A percentile compares a stretch with the other conserved stretches of the same genome.
Conservation (phyloP, 2,888 invertebrate genomes). For the Timema cristinae region DNA sequence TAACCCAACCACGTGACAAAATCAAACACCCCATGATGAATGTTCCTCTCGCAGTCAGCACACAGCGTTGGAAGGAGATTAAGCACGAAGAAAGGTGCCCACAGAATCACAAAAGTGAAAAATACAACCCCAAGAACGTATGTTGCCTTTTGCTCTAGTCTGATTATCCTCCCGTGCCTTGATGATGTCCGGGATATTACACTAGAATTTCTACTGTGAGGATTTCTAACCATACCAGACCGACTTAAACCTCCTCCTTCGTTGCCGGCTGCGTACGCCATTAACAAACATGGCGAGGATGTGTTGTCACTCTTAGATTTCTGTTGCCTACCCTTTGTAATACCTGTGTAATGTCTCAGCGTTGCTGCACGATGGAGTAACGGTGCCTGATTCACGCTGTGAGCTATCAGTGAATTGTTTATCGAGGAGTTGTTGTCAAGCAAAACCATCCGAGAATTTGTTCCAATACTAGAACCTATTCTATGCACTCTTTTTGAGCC, state of each 20-base stretch:
- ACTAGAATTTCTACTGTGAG: slow-evolving; percentile 75
- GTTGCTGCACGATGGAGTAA: slow-evolving; percentile 57
- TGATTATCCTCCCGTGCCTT: slow-evolving; percentile 76
- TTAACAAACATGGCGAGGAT: slow-evolving; percentile 54
- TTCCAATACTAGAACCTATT: slow-evolving; percentile 68
- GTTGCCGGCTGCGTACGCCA: slow-evolving; percentile 37
- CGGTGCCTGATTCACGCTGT: slow-evolving; percentile 9
- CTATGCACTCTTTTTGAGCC: slow-evolving; percentile 15
- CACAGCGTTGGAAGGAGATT: slow-evolving; percentile 84
- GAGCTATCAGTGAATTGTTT: too few relatives aligned
- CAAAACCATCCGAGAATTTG: too few relatives aligned
- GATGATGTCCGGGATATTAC: slow-evolving; percentile 72
- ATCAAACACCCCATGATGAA: slow-evolving; percentile 76
- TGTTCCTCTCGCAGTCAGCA: slow-evolving; percentile 69
- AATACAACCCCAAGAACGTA: slow-evolving; percentile 93
- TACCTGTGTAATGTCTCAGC: slow-evolving; percentile 52
- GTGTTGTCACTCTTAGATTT: slow-evolving; percentile 43
- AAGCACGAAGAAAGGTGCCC: slow-evolving; percentile 93
- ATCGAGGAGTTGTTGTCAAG: too few relatives aligned
- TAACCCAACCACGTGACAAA: slow-evolving; percentile 91
- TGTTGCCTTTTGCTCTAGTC: slow-evolving; percentile 92
- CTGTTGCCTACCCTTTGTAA: slow-evolving; percentile 39
- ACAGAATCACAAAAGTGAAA: slow-evolving; percentile 88
- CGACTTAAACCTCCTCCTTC: slow-evolving; percentile 24
- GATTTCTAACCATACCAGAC: slow-evolving; percentile 59